Base-by-base conservation (phyloP, 1,140 invertebrate species). In the Pachypeltis micranthus region DNA sequence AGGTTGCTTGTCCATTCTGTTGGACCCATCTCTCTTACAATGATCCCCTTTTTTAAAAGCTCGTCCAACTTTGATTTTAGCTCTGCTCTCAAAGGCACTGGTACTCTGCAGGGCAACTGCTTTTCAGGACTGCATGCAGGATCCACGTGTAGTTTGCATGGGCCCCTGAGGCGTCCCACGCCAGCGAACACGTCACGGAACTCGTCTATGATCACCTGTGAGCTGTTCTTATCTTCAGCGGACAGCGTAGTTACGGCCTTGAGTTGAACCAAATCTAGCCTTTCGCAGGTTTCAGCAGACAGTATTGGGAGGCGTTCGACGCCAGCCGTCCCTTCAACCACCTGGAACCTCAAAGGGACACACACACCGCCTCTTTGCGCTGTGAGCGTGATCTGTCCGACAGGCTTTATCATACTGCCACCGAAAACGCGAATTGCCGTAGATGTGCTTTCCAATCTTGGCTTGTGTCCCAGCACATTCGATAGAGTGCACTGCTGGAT, bases 1-100 rank as follows among this genome's bases (percentile, higher is more conserved):
- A 60, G 27, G 19, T 67, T 69, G 61, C 65, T 71, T n/a, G 67
- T 65, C 66, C 68, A 71, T 21, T 47, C 63, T 12, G 51, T 63
- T 10, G 68, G 68, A 10, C 65, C 63, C 44, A 66, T 67, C 12
- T 67, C 68, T 54, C 66, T 70, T 16, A 23, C 44, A 26, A 71
- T 69, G 24, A 71, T 63, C 44, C 63, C 54, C 12, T 65, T 62
- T 12, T 65, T 28, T 59, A 58, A 66, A 55, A 71, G 44, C 27
- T 59, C 34, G 19, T 65, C 29, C n/a, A 71, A 31, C 56, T 65
- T 70, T 24, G 28, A 44, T n/a, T 64, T 65, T n/a, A 69, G 59
- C 16, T 64, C 55, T 12, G 61, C 25, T 31, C 60, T 44, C 14
- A 70, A 24, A 28, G 68, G 61, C 23, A 62, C n/a, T 26, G 69